Base-by-base conservation (phyloP, 2,113 vertebrate genomes). In the Arothron firmamentum region DNA sequence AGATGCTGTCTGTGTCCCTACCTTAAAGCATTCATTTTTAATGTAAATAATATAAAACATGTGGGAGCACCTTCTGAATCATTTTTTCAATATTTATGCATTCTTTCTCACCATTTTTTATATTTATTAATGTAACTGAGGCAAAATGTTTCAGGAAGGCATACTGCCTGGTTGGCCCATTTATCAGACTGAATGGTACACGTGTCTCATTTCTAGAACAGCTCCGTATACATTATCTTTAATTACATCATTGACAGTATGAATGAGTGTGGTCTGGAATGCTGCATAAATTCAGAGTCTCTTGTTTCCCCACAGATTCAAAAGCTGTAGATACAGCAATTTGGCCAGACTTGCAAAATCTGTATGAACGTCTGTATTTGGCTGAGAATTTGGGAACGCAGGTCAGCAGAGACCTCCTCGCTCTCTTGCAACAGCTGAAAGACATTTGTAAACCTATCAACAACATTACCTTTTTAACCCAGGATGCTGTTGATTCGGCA, bases 311-410 rank as follows among this genome's bases (percentile, higher is more conserved):
- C 15, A 16, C 15, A 47, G 15, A 17, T n/a, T 73, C 9, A 10
- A 0, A 23, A 23, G 65, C 12, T 74, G 9, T 53, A 72, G 72
- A 19, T 21, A 2, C 56, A 6, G 0, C 9, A 1, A 2, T 1
- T 4, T 16, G 14, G 21, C n/a, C 58, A 2, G 85, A 88, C 19
- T 51, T 94, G 67, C 75, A 78, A 72, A 77, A 79, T 49, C 85
- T 96, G 65, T 84, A 74, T 8, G 52, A 89, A 61, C 90, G 80
- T 6, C 73, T 94, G 0, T 0, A 73, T 45, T 52, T 38, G 20
- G 90, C 88, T 17, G 89, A 93, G 76, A 74, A 90, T 68, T 71
- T 88, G 80, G 90, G 79, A 12, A 74, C 59, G 48, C 80, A 65
- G 70, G 84, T 88, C 62, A 88, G 52, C 10, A 71, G 41, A 0